These are phyloP conservation scores for Drosophila fulvimacula DNA, from an alignment of 2,888 invertebrate genomes.

Conservation along the genomic window DNA sequence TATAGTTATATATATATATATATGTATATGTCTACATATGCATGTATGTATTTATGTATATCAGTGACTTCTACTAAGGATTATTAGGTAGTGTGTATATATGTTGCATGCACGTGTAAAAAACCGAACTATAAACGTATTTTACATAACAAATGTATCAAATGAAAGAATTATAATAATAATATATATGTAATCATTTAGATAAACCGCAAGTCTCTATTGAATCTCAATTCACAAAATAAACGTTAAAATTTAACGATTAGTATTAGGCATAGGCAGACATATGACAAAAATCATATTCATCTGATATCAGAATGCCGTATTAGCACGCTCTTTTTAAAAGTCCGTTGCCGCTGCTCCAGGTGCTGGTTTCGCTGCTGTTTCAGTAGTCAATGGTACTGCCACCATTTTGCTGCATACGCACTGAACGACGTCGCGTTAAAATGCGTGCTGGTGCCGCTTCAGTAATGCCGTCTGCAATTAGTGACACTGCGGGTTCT, in stretches of 20 bases:
- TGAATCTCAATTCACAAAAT: conserved; percentile 68
- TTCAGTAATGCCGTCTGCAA: conserved; percentile 26
- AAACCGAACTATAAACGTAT: conserved; percentile 63
- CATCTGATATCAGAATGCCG: conserved; percentile 23
- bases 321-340: conserved; percentile 28
- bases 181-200: conserved; percentile 17
- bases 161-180: conserved; percentile 38
- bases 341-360: conserved; percentile 18
- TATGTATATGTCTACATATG: conserved; percentile 11
- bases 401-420: conserved; percentile 77
- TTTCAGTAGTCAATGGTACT: conserved; percentile 61
- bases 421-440: conserved; percentile 79
- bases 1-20: conserved; percentile 7
- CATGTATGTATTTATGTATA: conserved; percentile 21
- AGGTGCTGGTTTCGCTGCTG: background rate
- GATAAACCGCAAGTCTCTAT: conserved; percentile 65
- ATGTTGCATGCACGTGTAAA: conserved; percentile 35
- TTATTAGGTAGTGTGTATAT: conserved; percentile 31
- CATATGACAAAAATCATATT: conserved; percentile 37
- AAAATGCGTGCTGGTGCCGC: conserved; percentile 70
- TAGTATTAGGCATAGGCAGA: conserved; percentile 42
- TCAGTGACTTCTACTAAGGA: conserved; percentile 34
- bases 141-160: conserved; percentile 64
- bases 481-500: conserved; percentile 29
- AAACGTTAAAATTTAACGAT: conserved; percentile 49